Base-by-base conservation (phyloP, 2,113 vertebrate genomes). In the Hippocampus barbouri region DNA sequence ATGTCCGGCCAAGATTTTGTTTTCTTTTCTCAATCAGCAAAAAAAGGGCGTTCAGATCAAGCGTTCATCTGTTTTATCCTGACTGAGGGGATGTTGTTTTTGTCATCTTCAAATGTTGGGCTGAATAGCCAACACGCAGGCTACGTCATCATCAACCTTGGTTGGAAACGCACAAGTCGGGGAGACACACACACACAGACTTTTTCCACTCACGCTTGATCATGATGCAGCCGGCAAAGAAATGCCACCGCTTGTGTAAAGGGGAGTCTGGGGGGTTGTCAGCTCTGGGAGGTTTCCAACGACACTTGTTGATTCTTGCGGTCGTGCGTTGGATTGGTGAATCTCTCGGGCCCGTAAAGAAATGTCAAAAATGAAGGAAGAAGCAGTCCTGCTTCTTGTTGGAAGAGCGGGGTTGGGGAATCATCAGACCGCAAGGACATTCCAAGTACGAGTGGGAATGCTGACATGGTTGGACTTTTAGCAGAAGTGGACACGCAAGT, bases 241-340 rank as follows among this genome's bases (percentile, higher is more conserved):
- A 78, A 68, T 57, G 71, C 74, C 71, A 82, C 74, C 75, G 60
- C 74, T 40, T 68, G 61, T 18, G 47, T 49, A 5, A 16, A 15
- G 4, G 47, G 2, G 47, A 1, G 47, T 5, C 4, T 0, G 47
- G 15, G 47, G 15, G 43, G 10, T 45, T 18, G 43, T 45, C 10
- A 5, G 2, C 14, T 49, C 45, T 20, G 74, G 87, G 84, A 82
- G 80, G 83, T 90, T 88, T 84, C 85, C 80, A 8, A 54, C n/a
- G 76, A 87, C 53, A 11, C 21, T 9, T n/a, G 21, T 21, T 56
- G 57, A 82, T 85, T 83, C 81, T 83, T 85, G 76, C 87, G 83
- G 88, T 85, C 83, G 85, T 57, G 76, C 53, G 71, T 84, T 88
- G 61, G 75, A 81, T 84, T 85, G 78, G 76, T 83, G 79, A 80